phyloP scores from a whole-genome alignment of 2,888 invertebrate genomes.

The Thereva nobilitata region DNA sequence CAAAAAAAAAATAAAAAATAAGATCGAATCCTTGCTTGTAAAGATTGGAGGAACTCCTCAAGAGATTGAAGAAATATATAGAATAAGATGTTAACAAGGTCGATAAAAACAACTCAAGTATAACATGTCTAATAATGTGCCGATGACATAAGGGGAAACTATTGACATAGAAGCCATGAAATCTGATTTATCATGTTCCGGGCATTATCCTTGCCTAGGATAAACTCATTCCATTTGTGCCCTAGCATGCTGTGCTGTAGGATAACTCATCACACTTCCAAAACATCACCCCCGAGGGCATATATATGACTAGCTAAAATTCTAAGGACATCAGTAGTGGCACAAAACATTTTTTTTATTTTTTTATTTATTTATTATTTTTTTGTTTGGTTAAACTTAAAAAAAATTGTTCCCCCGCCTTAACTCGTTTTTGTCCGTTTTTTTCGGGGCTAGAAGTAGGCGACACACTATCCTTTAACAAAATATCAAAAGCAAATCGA shows the following conservation, averaged over 20 bases:
- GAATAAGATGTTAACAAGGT: not conserved
- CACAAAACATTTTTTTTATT: too few species aligned
- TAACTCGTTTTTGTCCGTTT: constrained; percentile 9
- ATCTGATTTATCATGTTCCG: constrained; percentile 26
- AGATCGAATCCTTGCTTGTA: too few species aligned
- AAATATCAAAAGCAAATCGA: constrained; percentile 29
- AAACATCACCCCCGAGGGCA: too few species aligned
- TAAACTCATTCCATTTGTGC: not conserved
- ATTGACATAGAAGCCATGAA: constrained; percentile 28
- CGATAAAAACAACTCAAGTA: constrained; percentile 6
- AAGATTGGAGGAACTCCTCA: not conserved
- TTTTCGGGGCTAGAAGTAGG: not conserved
- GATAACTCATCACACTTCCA: not conserved
- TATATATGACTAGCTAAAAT: too few species aligned
- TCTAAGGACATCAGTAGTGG: too few species aligned
- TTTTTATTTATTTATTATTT: not conserved
- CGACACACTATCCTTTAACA: constrained; percentile 18
- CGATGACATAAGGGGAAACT: constrained; percentile 24
- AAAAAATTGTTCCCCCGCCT: constrained; percentile 1
- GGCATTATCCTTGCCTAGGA: constrained; percentile 4
- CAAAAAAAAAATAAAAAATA: too few species aligned
- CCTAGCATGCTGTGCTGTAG: not conserved
- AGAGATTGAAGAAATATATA: not conserved
- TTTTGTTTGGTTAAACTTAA: constrained; percentile 3
- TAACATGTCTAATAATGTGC: constrained; percentile 8